Evolutionary conservation across 2,797 vertebrate genomes (phyloP).

Genomic region (Loris lydekkerianus): DNA sequence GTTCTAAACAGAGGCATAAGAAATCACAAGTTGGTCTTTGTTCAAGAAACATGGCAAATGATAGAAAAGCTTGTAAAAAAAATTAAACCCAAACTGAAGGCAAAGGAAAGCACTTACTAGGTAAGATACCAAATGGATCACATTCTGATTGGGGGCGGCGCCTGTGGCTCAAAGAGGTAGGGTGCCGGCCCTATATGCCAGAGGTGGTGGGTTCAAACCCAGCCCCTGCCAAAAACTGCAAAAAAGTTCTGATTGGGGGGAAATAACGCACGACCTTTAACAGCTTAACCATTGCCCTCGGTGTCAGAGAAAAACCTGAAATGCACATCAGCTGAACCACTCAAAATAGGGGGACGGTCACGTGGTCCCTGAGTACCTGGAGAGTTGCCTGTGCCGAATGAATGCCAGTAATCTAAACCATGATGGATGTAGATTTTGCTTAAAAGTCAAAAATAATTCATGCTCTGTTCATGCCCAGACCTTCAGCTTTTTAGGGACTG

Average conservation of each 20-base stretch:
- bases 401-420: neutral
- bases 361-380: neutral
- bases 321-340: neutral
- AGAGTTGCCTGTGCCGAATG: neutral
- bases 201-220: no score
- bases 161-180: no score
- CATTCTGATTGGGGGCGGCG: neutral
- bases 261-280: neutral
- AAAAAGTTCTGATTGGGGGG: neutral
- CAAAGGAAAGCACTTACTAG: neutral
- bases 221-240: no score
- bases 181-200: no score
- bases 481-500: neutral
- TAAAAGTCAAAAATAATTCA: neutral
- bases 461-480: neutral
- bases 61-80: slow-evolving; percentile 11
- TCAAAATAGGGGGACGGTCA: no score
- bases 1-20: slow-evolving; percentile 11
- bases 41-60: slow-evolving; percentile 35
- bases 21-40: slow-evolving; percentile 17
- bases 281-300: neutral
- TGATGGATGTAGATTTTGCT: neutral
- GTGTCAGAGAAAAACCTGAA: neutral
- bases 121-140: neutral
- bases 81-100: neutral